Base-by-base conservation (phyloP, 2,888 invertebrate genomes). In the Physocephala rufipes region DNA sequence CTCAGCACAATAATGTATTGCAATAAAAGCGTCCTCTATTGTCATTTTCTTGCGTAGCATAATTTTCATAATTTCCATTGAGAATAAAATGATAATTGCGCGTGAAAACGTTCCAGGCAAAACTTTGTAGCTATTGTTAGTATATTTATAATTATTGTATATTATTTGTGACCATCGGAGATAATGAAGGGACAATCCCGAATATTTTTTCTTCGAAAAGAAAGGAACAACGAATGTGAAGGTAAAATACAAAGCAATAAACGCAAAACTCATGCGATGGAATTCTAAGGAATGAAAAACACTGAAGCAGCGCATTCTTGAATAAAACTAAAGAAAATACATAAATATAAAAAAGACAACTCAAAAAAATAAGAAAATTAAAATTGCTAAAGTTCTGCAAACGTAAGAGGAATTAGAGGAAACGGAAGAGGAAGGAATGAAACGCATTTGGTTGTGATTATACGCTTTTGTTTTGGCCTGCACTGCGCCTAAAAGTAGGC, bases 11-110 rank as follows among this genome's bases (percentile, higher is more conserved):
- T 24, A 55, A 58, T 55, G 58, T 26, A 16, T 24, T 51, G 67
- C 58, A 58, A 43, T 68, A 61, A 61, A 68, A 61, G 61, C 67
- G 59, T 28, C 61, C 49, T 68, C 68, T 51, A 68, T 68, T 68
- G 68, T 68, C 68, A 62, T 36, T 61, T 68, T 36, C 45, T 24
- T 61, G 68, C 51, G 62, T 24, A 68, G 68, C 68, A 68, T 62
- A 68, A 62, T 68, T 68, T 68, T 62, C 61, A 68, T 68, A 51
- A 66, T 68, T 68, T 68, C 51, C 61, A 68, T 68, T 61, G 61
- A 68, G 49, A 68, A 68, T 49, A 26, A 66, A 67, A 59, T 67
- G 67, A 68, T 51, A 68, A 68, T 68, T 68, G 68, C 62, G 68
- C 68, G 68, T 68, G 68, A 58, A 58, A 58, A 58, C 28, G 58